Percentiles rank a stretch among this genome's conserved stretches.
Conservation (phyloP, 2,888 invertebrate genomes). For the Macrophya annulata region DNA sequence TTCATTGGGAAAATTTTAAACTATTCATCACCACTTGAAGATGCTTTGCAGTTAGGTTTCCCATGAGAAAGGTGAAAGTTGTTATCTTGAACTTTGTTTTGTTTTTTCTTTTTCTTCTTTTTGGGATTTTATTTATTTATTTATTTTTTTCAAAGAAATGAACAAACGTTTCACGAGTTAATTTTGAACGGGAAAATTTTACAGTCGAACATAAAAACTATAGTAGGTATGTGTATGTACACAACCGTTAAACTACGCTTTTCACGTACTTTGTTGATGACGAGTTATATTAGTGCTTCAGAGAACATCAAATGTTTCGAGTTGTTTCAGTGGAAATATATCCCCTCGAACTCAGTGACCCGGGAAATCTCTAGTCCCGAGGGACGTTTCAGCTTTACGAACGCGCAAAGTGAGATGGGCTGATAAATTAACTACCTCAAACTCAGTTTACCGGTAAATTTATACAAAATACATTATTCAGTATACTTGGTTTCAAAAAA, state of each 20-base stretch:
- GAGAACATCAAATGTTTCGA: conserved; percentile 47
- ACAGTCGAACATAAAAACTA: conserved; percentile 10
- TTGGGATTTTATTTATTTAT: no score
- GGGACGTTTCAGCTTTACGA: conserved; percentile 41
- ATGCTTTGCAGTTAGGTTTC: neutral
- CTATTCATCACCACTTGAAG: neutral
- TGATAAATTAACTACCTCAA: conserved; percentile 51
- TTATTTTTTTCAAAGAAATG: neutral
- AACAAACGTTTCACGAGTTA: neutral
- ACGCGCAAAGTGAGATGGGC: conserved; percentile 53
- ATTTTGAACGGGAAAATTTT: neutral
- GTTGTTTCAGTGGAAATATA: conserved; percentile 47
- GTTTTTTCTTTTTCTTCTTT: neutral
- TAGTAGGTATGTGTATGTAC: neutral
- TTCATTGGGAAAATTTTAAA: conserved; percentile 31
- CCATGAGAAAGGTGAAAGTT: neutral
- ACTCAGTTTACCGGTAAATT: conserved; percentile 51
- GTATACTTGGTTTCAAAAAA: neutral
- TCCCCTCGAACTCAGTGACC: conserved; percentile 43
- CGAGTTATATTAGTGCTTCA: conserved; percentile 23
- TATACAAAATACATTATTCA: conserved; percentile 51
- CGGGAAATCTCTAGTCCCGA: conserved; percentile 43
- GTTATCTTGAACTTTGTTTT: neutral
- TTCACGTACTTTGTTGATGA: conserved; percentile 27
- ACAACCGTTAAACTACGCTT: neutral